Evolutionary conservation across 2,113 vertebrate genomes (phyloP).

Genomic region (Rostratula benghalensis): DNA sequence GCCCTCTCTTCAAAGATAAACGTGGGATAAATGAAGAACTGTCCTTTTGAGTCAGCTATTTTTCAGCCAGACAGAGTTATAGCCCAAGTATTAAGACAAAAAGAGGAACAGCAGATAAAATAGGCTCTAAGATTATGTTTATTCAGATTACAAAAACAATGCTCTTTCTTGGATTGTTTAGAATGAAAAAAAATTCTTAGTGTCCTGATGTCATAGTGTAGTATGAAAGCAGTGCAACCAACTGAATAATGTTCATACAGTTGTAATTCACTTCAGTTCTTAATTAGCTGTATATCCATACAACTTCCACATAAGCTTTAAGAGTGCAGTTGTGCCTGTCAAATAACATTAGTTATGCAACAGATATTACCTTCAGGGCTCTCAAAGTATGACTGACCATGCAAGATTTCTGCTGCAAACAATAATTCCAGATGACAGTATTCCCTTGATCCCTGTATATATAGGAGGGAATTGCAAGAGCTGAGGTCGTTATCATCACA

Average conservation of each 20-base stretch:
- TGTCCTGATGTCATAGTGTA: background rate
- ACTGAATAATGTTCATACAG: background rate
- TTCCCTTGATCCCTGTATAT: constrained; percentile 57
- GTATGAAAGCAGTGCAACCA: background rate
- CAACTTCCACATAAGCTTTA: constrained; percentile 50
- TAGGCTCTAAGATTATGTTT: background rate
- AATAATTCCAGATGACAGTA: constrained; percentile 79
- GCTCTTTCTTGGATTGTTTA: background rate
- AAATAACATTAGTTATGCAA: constrained; percentile 67
- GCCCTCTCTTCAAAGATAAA: background rate
- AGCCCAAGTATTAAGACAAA: background rate
- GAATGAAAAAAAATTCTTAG: background rate
- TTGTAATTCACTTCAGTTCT: constrained; percentile 35
- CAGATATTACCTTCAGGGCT: constrained; percentile 61
- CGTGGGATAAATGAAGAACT: background rate
- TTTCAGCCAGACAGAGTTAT: background rate
- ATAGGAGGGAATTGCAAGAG: constrained; percentile 59
- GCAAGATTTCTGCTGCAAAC: constrained; percentile 63
- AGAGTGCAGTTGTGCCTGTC: constrained; percentile 70
- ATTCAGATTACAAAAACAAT: background rate
- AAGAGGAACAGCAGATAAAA: background rate
- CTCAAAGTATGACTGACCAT: constrained; percentile 68
- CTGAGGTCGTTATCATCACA: constrained; percentile 59
- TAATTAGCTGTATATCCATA: constrained; percentile 29
- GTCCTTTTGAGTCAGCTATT: background rate